Evolutionary conservation across 2,113 vertebrate species (phyloP).

Genomic region (Muntiacus muntjak): DNA sequence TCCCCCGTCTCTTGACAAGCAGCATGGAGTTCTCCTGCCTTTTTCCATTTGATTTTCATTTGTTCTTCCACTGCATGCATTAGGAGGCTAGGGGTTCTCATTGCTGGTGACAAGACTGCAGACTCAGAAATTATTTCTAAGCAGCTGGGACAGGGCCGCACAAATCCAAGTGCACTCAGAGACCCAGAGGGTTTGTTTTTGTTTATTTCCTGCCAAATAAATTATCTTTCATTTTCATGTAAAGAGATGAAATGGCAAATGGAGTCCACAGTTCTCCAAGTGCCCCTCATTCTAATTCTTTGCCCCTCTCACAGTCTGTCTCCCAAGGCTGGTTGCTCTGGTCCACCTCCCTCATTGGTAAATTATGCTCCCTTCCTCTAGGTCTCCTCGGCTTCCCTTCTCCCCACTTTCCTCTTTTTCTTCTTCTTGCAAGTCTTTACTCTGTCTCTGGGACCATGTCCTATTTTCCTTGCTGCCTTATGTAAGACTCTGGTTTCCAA

Average conservation of each 20-base stretch:
- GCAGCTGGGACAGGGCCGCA: not conserved
- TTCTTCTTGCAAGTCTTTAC: not conserved
- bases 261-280: not conserved
- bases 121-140: conserved; percentile 38
- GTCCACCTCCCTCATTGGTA: not conserved
- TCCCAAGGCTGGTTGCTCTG: not conserved
- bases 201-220: not conserved
- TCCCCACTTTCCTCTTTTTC: not conserved
- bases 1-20: conserved; percentile 26
- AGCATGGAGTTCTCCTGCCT: conserved; percentile 45
- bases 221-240: not conserved
- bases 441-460: not conserved
- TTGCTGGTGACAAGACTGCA: conserved; percentile 49
- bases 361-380: not conserved
- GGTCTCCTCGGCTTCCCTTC: not conserved
- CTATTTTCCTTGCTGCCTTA: not conserved
- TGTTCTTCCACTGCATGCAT: conserved; percentile 1
- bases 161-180: not conserved
- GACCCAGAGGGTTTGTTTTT: not conserved
- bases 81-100: not conserved
- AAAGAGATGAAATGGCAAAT: not conserved
- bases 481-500: not conserved
- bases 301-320: accelerated
- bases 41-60: conserved; percentile 61
- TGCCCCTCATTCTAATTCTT: not conserved